Percentiles rank a stretch among this genome's conserved stretches.
phyloP scores from a whole-genome alignment of 2,888 invertebrate genomes.

The Onchidella celtica region DNA sequence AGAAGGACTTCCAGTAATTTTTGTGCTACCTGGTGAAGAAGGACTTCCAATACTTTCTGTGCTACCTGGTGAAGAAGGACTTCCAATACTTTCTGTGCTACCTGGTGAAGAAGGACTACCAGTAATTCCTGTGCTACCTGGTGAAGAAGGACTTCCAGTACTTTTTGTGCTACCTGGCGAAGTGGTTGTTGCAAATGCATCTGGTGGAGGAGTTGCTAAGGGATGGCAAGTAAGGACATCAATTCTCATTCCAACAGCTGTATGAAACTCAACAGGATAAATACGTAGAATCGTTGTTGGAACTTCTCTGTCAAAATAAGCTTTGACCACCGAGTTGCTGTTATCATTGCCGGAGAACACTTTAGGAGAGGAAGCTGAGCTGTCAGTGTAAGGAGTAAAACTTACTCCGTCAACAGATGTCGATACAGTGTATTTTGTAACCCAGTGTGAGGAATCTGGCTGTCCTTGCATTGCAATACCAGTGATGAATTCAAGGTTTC shows the following conservation, averaged over 20 bases:
- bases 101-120: not conserved
- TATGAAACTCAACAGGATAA: constrained; percentile 65
- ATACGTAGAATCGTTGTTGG: constrained; percentile 64
- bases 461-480: constrained; percentile 58
- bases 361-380: constrained; percentile 11
- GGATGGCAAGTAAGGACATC: constrained; percentile 64
- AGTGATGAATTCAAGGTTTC: constrained; percentile 49
- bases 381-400: constrained; percentile 51
- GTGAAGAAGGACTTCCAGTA: not conserved
- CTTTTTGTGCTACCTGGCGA: not conserved
- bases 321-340: constrained; percentile 48
- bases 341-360: constrained; percentile 57
- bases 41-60: not conserved
- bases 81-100: not conserved
- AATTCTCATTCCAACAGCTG: constrained; percentile 64
- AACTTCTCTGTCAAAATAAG: constrained; percentile 64
- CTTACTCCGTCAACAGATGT: constrained; percentile 53
- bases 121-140: not conserved
- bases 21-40: not conserved
- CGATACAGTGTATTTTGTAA: constrained; percentile 54
- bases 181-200: constrained; percentile 14
- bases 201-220: constrained; percentile 33
- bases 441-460: constrained; percentile 56
- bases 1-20: not conserved
- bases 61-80: not conserved